Percentiles rank a stretch among this genome's conserved stretches.
Evolutionary conservation across 2,888 invertebrate genomes (phyloP).

Genomic region (Drosophila mimica): DNA sequence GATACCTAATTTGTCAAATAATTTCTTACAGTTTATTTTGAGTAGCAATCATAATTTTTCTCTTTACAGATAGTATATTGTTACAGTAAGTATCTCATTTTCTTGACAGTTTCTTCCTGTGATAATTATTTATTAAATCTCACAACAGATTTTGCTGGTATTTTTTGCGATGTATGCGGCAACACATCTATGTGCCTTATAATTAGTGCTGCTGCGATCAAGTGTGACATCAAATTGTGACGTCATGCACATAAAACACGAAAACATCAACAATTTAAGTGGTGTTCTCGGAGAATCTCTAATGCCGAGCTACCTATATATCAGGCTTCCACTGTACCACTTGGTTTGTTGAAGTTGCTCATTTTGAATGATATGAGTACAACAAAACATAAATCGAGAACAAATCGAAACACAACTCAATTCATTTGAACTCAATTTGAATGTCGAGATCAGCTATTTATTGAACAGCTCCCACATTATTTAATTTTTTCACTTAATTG

Average conservation of each 20-base stretch:
- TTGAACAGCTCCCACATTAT: neutral
- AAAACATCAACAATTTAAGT: neutral
- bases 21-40: neutral
- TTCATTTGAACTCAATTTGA: neutral
- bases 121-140: neutral
- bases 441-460: neutral
- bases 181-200: neutral
- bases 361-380: neutral
- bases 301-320: neutral
- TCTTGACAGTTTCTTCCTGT: neutral
- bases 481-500: slow-evolving; percentile 7
- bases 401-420: neutral
- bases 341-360: neutral
- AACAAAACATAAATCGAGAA: neutral
- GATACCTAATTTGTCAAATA: neutral
- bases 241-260: neutral
- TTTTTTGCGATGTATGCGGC: neutral
- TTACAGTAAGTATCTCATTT: neutral
- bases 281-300: neutral
- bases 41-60: no score
- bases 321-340: neutral
- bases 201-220: neutral
- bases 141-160: neutral
- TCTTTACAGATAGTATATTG: no score
- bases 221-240: neutral